Evolutionary conservation across 2,888 invertebrate genomes (phyloP), one percentile per base, ranked within the genome.

Genomic region (Agrenia bidenticulata): DNA sequence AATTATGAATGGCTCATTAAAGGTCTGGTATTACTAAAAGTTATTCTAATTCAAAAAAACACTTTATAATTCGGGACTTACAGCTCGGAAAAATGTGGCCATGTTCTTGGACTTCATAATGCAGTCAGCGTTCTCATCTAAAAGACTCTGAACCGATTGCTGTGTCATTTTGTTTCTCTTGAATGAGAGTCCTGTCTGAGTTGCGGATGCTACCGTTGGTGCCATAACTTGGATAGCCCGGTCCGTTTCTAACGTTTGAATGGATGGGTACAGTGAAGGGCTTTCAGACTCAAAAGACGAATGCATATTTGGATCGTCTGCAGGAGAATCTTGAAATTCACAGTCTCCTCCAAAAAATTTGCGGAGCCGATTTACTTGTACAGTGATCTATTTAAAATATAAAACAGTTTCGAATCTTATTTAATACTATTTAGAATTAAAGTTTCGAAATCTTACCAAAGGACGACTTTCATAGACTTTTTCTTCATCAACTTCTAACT

Each of bases 91-190:
- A 53, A 73, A 73, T 26, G 63, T 55, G 2, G 59, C 56, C 62
- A 73, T 62, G n/a, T 54, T 60, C n/a, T 65, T 64, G 0, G 72
- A 68, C 4, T 68, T 54, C 63, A 73, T 64, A n/a, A 67, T 54
- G 24, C 59, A 68, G 13, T 66, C 63, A 0, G 64, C 66, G 21
- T 70, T 69, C 51, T 67, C 69, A 5, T 66, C 64, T 1, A 58
- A 56, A 15, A 74, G 56, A 9, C 41, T 50, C 53, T 73, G 74
- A 32, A 63, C 66, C 2, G 73, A 69, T 24, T 72, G 70, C 32
- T 76, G 76, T 17, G 66, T 45, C 69, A 73, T 74, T 69, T 76
- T 76, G 55, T 76, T 76, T 59, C 76, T 42, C 56, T 73, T 74
- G 65, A 76, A 76, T 11, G 67, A 71, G 24, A 72, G 71, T 17